Evolutionary conservation across 2,888 invertebrate species (phyloP), one percentile per base, ranked within the genome.

Genomic region (Metopia argyrocephala): DNA sequence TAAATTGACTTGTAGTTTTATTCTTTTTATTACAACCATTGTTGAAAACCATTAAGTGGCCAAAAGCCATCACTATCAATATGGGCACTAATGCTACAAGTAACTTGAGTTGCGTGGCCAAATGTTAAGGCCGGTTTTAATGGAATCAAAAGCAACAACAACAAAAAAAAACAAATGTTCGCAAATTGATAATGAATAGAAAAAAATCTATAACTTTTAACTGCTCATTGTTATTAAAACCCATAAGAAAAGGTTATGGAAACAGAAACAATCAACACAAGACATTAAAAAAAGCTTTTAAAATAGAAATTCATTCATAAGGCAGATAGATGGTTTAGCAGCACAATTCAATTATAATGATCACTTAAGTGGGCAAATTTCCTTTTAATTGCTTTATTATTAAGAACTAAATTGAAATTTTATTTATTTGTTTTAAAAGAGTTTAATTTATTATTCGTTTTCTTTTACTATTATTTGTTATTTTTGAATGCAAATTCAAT

Each of bases 1-100:
- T 69, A 78, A 78, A 81, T 74, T 74, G 81, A 74, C 70, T 81
- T 76, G 61, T 68, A 12, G 61, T 78, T 81, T 70, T 31, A 65
- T 31, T 38, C 38, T 38, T 12, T 38, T 38, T 38, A 9, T 38
- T 38, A 15, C 15, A 56, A 73, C 69, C 71, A 70, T 65, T 78
- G 45, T 65, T 65, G 18, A 15, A 28, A 70, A 57, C 57, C 64
- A 73, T 80, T 76, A 78, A 81, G 69, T 78, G 78, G 78, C 61
- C 69, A 56, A 50, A n/a, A 38, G 52, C 45, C 66, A 62, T 23
- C 15, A 25, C 54, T 59, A 61, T 48, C 48, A n/a, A 46, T 9
- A 38, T 15, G 12, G 12, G 3, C 38, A 4, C n/a, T 38, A 38
- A 38, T 38, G 15, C 9, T 4, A 38, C 18, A 52, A 56, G 71